Evolutionary conservation across 1,140 invertebrate genomes (phyloP), one percentile per base, ranked within the genome.

Genomic region (Zaprionus vittiger): DNA sequence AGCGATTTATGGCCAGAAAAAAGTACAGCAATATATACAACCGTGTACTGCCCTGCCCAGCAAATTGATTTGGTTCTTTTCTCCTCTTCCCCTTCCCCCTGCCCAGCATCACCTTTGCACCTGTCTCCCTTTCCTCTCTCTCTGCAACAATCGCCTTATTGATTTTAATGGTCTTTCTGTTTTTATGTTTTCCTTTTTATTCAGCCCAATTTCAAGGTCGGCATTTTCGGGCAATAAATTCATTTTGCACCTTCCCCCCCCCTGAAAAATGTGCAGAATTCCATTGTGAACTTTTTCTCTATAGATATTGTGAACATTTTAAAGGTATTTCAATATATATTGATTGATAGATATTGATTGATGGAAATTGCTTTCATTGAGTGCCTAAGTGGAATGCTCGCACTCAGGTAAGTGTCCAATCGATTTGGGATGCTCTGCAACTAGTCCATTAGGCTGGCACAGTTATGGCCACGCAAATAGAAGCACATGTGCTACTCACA

Each of bases 1-100:
- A 87, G 83, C 80, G 83, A 86, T 86, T 86, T 86, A 86, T 86
- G 80, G 11, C 38, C 24, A 61, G 61, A 66, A 71, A 54, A 66
- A 55, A 54, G 14, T 28, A 24, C 67, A 59, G 26, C 60, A 38
- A 85, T 81, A 85, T 82, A 85, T 85, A 83, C 80, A 83, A 64
- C 69, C 54, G 72, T 64, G 68, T 83, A 31, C 83, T 55, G 80
- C 34, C 75, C 28, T 34, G 55, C 41, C 49, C 66, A 56, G 73
- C 64, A 85, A 86, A 86, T 86, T 77, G 77, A 80, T 87, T 83
- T 80, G 38, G 49, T 34, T 61, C 47, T 61, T 52, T 63, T 74
- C 12, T 38, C 47, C 60, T 55, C 28, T 9, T 2, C 7, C 26
- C 9, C 28, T 7, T 1, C 6, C 14, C 28, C 9, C 47, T 15